A percentile compares a stretch with the other conserved stretches of the same genome.
phyloP scores from a whole-genome alignment of 2,113 vertebrate genomes.

The Montifringilla adamsi region DNA sequence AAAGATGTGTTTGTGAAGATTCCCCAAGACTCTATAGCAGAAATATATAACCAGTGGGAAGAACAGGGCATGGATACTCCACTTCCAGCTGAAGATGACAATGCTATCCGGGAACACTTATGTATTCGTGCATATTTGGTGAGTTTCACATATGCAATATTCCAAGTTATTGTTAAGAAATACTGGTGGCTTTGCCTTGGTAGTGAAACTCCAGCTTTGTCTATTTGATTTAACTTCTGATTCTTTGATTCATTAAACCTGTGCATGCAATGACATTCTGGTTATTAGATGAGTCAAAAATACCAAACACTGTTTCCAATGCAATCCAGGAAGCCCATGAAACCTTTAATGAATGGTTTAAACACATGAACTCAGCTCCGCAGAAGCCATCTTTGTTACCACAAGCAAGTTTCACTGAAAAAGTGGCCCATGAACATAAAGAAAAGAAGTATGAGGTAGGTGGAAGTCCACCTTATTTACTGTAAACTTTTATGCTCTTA shows the following conservation, averaged over 20 bases:
- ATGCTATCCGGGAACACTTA: slow-evolving; percentile 92
- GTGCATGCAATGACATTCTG: neutral
- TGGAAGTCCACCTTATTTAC: neutral
- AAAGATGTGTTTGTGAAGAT: slow-evolving; percentile 95
- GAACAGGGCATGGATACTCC: slow-evolving; percentile 82
- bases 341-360: slow-evolving; percentile 96
- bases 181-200: neutral
- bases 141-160: slow-evolving; percentile 11
- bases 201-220: neutral
- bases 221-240: neutral
- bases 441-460: slow-evolving; percentile 92
- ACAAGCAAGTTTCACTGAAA: slow-evolving; percentile 91
- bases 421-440: slow-evolving; percentile 93
- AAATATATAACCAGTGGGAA: slow-evolving; percentile 91
- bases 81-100: slow-evolving; percentile 89
- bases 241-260: neutral
- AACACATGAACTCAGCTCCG: slow-evolving; percentile 88
- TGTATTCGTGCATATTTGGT: slow-evolving; percentile 97
- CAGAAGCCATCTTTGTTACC: slow-evolving; percentile 83
- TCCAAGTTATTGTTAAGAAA: neutral
- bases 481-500: neutral
- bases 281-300: neutral
- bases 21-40: slow-evolving; percentile 91
- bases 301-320: neutral
- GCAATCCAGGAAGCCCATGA: slow-evolving; percentile 91